Conservation (phyloP, 2,113 vertebrate species). For the Grammomys surdaster region DNA sequence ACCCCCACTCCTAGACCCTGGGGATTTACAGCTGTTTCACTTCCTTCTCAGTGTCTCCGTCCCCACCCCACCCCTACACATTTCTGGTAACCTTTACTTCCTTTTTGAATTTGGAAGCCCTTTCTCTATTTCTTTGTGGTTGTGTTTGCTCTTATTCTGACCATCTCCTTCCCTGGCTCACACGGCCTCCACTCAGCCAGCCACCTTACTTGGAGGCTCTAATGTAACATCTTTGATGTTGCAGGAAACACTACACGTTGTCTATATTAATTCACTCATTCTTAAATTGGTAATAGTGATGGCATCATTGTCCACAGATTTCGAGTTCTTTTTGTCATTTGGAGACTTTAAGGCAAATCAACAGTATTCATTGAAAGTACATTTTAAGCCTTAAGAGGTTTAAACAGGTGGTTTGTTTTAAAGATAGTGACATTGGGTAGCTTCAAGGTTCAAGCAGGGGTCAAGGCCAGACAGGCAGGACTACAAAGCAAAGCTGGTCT, state of each 20-base stretch:
- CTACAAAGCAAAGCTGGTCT: not conserved
- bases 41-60: not conserved
- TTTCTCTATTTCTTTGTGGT: not conserved
- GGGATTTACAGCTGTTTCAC: not conserved
- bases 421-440: not conserved
- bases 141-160: not conserved
- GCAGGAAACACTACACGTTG: not conserved
- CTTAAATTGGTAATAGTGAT: too few species aligned
- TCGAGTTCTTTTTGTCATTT: not conserved
- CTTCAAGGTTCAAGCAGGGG: not conserved
- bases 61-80: not conserved
- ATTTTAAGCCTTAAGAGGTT: slow-evolving; percentile 2
- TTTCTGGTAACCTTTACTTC: not conserved
- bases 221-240: not conserved
- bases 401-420: not conserved
- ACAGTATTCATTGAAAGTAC: not conserved
- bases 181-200: too few species aligned
- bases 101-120: not conserved
- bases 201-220: not conserved
- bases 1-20: not conserved
- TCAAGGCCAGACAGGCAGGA: not conserved
- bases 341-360: not conserved
- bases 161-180: not conserved
- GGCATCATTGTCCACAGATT: not conserved
- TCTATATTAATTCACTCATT: not conserved